Evolutionary conservation across 2,888 invertebrate genomes (phyloP).

Genomic region (Griposia aprilina): DNA sequence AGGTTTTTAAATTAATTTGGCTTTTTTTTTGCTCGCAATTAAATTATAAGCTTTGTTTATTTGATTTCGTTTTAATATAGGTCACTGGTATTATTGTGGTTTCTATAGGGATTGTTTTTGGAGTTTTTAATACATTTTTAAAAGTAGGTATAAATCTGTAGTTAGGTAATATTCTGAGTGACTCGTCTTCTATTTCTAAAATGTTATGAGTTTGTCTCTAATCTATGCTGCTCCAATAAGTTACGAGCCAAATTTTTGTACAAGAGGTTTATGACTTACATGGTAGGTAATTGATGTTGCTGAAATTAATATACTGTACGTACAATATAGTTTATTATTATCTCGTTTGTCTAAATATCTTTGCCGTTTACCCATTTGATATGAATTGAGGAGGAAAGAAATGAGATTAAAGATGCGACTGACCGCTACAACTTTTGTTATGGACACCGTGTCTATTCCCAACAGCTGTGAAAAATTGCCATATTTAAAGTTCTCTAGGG

Average conservation of each 20-base stretch:
- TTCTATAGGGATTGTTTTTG: not conserved
- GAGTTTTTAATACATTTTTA: not conserved
- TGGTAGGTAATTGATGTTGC: no score
- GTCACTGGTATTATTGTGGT: conserved; percentile 2
- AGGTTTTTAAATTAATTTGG: conserved; percentile 40
- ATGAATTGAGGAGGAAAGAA: no score
- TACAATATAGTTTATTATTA: no score
- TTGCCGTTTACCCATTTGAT: no score
- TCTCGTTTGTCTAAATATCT: no score
- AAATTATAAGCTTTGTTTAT: not conserved
- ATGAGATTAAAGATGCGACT: not conserved
- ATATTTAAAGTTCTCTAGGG: conserved; percentile 15
- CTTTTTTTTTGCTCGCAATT: not conserved
- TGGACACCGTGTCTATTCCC: not conserved
- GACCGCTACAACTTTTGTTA: not conserved
- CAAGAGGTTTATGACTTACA: no score
- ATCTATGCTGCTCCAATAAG: not conserved
- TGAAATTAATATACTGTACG: no score
- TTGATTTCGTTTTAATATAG: not conserved
- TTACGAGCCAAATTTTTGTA: not conserved
- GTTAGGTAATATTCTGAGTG: not conserved
- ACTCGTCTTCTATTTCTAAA: not conserved
- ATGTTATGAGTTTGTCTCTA: not conserved
- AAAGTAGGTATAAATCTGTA: no score
- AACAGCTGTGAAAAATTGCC: conserved; percentile 31